Evolutionary conservation across 2,113 vertebrate genomes (phyloP), one percentile per base, ranked within the genome.

Genomic region (Ceratotherium simum): DNA sequence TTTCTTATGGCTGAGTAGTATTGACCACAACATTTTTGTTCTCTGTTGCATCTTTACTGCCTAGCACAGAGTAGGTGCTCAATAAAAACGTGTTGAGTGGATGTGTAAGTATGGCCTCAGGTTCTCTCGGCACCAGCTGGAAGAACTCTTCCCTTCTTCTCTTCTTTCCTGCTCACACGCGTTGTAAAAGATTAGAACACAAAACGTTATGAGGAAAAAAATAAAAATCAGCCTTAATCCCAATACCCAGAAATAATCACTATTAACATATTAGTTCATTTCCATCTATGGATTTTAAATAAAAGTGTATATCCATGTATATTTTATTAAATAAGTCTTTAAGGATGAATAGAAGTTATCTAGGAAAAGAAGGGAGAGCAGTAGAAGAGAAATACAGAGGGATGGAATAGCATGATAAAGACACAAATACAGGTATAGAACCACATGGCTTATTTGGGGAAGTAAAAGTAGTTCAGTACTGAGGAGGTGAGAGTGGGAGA

Each of bases 231-330:
- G 70, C 54, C 65, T 78, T 83, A 64, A 79, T 29, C 62, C 33
- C 10, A 56, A 78, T 58, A 51, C 5, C 58, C 60, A 36, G 21
- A 86, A 87, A 94, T 33, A 79, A 94, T 73, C 79, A 64, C n/a
- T 67, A 94, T 62, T 91, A 81, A 95, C 5, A 60, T 81, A 60
- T 72, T 36, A 82, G 23, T 84, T 88, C 27, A 78, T 64, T 86
- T 92, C 64, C 21, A 73, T 29, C 48, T 48, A 69, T 3, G 36
- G 9, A 14, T 86, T 92, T 90, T 94, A 97, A 84, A 76, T 84
- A 84, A 82, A 92, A 72, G 17, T 65, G 6, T 27, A 42, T 54
- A 46, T n/a, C 25, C 39, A 62, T 29, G 62, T 56, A 31, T 65
- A 42, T 27, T 72, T 88, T 51, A 75, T 51, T 39, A 60, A 46